These are phyloP conservation scores for Sminthurinus signatus DNA, from an alignment of 1,140 invertebrate species.

Conservation along the genomic window DNA sequence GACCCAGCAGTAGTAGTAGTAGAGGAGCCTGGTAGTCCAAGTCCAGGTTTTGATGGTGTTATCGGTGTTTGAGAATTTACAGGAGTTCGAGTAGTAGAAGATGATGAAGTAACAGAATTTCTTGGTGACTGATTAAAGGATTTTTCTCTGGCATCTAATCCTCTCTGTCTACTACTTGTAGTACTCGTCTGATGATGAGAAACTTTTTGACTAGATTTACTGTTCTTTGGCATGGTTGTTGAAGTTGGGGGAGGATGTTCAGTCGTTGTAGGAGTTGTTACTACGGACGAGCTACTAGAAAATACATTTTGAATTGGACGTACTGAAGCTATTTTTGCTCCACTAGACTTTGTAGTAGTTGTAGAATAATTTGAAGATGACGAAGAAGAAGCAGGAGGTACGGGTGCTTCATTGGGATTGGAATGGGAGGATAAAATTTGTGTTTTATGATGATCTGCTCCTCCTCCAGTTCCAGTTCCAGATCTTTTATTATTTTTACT, in stretches of 20 bases:
- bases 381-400: too few relatives aligned
- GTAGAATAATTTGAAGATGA: too few relatives aligned
- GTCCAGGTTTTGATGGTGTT: constrained; percentile 30
- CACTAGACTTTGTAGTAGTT: too few relatives aligned
- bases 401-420: too few relatives aligned
- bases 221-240: not conserved
- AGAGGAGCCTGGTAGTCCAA: not conserved
- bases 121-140: constrained; percentile 16
- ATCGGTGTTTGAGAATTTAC: constrained; percentile 32
- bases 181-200: not conserved
- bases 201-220: not conserved
- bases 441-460: not conserved
- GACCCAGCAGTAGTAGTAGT: not conserved
- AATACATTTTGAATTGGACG: constrained; percentile 31
- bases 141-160: too few relatives aligned
- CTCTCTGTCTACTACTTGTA: too few relatives aligned
- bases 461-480: not conserved
- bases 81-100: constrained; percentile 27
- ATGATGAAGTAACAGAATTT: constrained; percentile 13
- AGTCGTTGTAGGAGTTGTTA: too few relatives aligned
- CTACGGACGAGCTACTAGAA: too few relatives aligned
- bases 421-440: too few relatives aligned
- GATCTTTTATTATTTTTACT: not conserved
- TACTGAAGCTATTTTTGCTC: constrained; percentile 30
- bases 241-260: not conserved